Evolutionary conservation across 2,888 invertebrate species (phyloP).

Genomic region (Mechanitis mazaeus): DNA sequence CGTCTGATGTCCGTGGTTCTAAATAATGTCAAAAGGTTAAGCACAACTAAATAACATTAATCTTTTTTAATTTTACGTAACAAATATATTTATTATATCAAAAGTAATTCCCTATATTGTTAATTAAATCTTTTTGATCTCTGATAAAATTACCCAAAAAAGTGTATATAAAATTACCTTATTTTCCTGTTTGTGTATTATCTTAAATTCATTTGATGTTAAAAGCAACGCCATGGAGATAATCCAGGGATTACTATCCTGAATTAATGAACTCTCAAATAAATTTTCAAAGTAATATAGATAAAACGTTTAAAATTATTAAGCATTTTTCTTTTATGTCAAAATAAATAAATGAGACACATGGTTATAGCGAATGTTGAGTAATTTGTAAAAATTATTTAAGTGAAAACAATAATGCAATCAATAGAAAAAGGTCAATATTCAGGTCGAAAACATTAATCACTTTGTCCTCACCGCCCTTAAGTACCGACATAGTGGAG

Average conservation of each 20-base stretch:
- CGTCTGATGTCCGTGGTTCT: constrained; percentile 31
- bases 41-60: constrained; percentile 19
- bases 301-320: neutral
- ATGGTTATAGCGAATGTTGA: neutral
- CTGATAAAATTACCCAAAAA: too few relatives aligned
- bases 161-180: too few relatives aligned
- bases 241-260: constrained; percentile 2
- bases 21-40: constrained; percentile 35
- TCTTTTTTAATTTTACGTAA: neutral
- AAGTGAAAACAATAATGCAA: constrained; percentile 39
- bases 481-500: neutral
- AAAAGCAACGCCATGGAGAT: neutral
- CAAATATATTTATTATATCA: neutral
- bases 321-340: neutral
- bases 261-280: neutral
- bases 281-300: constrained; percentile 1
- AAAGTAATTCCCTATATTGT: too few relatives aligned
- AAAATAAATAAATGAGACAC: neutral
- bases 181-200: neutral
- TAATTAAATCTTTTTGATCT: too few relatives aligned
- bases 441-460: constrained; percentile 47
- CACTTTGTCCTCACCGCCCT: constrained; percentile 33
- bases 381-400: neutral
- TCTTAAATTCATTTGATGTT: neutral
- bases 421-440: constrained; percentile 38